These are phyloP conservation scores for Drosophila navojoa DNA, from an alignment of 1,140 invertebrate species.

Conservation along the genomic window DNA sequence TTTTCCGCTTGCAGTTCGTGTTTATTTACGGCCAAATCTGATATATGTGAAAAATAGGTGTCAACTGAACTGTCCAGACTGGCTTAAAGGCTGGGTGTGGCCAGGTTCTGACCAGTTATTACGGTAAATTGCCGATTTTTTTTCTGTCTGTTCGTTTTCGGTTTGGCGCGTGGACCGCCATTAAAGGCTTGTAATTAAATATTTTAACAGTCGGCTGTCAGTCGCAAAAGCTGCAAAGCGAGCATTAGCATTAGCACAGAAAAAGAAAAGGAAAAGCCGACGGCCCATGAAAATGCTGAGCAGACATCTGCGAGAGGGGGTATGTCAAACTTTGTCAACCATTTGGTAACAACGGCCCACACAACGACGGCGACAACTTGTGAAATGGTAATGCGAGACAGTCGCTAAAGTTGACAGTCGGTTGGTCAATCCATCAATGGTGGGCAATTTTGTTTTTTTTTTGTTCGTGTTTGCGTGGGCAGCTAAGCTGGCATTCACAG, in stretches of 20 bases:
- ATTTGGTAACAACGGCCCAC: conserved; percentile 27
- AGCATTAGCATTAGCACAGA: conserved; percentile 53
- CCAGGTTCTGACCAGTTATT: conserved; percentile 47
- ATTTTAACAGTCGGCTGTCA: conserved; percentile 61
- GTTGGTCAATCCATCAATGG: conserved; percentile 51
- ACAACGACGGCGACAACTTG: conserved; percentile 40
- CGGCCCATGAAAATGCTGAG: conserved; percentile 34
- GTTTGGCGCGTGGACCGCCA: conserved; percentile 47
- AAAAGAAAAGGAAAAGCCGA: conserved; percentile 20
- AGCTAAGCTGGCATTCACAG: background rate
- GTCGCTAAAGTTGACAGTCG: conserved; percentile 35
- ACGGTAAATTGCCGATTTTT: conserved; percentile 42
- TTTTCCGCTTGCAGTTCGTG: background rate
- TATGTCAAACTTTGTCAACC: conserved; percentile 23
- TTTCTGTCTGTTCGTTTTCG: conserved; percentile 3
- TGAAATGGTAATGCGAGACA: conserved; percentile 45
- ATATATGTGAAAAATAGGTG: conserved; percentile 41
- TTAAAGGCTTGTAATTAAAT: conserved; percentile 75
- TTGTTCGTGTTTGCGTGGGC: conserved; percentile 22
- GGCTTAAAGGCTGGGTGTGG: conserved; percentile 54
- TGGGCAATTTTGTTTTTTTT: conserved; percentile 10
- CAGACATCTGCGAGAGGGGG: background rate
- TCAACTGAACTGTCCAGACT: conserved; percentile 58
- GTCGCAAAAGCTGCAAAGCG: conserved; percentile 49
- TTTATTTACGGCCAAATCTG: conserved; percentile 21